Evolutionary conservation across 1,140 invertebrate species (phyloP).

Genomic region (Leguminivora glycinivorella): DNA sequence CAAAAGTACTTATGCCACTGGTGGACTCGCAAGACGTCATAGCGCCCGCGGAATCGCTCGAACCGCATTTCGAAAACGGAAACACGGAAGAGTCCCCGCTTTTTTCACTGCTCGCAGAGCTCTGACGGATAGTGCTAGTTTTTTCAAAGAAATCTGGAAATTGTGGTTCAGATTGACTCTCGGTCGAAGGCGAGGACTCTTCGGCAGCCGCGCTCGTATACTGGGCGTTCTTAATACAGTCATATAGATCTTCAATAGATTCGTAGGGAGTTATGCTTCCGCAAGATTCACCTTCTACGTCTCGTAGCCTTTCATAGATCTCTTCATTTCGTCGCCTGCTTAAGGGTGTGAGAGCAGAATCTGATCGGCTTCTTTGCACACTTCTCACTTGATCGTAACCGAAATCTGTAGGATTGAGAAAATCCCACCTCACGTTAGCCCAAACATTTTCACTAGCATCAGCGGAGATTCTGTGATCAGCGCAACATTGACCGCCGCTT

Average conservation of each 20-base stretch:
- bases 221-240: conserved; percentile 71
- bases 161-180: conserved; percentile 65
- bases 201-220: conserved; percentile 59
- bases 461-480: conserved; percentile 72
- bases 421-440: conserved; percentile 76
- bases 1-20: conserved; percentile 65
- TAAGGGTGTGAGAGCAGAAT: conserved; percentile 67
- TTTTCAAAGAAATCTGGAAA: conserved; percentile 70
- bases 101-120: conserved; percentile 69
- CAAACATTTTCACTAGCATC: conserved; percentile 71
- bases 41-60: conserved; percentile 67
- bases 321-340: conserved; percentile 60
- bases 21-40: conserved; percentile 71
- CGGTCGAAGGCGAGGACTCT: conserved; percentile 67
- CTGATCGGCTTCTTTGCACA: conserved; percentile 70
- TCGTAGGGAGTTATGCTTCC: conserved; percentile 75
- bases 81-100: conserved; percentile 71
- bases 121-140: conserved; percentile 64
- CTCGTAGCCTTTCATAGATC: conserved; percentile 67
- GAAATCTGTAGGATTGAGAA: conserved; percentile 69
- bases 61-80: conserved; percentile 74
- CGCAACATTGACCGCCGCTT: conserved; percentile 66
- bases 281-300: conserved; percentile 66
- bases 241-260: conserved; percentile 76
- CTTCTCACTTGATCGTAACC: conserved; percentile 71